Evolutionary conservation across 2,113 vertebrate genomes (phyloP), one percentile per base, ranked within the genome.

Genomic region (Canis aureus): DNA sequence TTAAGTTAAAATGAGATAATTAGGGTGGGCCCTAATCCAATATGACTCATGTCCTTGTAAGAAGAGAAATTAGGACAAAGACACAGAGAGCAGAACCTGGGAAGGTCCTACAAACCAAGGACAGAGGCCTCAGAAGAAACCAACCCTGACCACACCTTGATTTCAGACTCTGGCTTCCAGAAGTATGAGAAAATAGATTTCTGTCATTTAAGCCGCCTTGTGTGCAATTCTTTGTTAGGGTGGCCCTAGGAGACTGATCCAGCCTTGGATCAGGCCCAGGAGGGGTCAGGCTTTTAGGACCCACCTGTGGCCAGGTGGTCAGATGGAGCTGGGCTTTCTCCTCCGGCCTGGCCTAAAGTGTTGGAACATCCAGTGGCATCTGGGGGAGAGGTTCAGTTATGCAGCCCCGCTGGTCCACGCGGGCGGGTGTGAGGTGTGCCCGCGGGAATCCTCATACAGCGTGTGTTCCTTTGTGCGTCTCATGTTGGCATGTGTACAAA

Each of bases 401-500:
- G 32, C 0, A 4, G 22, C 38, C n/a, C 3, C 12, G 76, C 32
- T 0, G 4, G 35, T n/a, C 15, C 8, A 9, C 2, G 8, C 23
- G 13, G 20, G 43, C n/a, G 43, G n/a, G 67, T 27, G 16, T 29
- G 69, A 29, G 53, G 20, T 2, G 16, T 57, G n/a, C n/a, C 8
- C 29, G 2, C 1, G 8, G 23, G 23, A 11, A 6, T 0, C 0
- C 23, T 27, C 0, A 0, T 16, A 22, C 62, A 38, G 23, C 3
- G 11, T 35, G 49, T 73, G 82, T 8, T 29, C 81, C 20, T 1
- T 0, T 0, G 2, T 0, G 4, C 12, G 11, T 51, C 60, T 67
- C 5, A 5, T 9, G 51, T 17, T 13, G 25, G 59, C 5, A 23
- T 79, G 78, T 12, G 27, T 51, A 27, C 73, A 38, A 2, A 16